Evolutionary conservation across 2,888 invertebrate genomes (phyloP).

Genomic region (Neuroscelio doddi): DNA sequence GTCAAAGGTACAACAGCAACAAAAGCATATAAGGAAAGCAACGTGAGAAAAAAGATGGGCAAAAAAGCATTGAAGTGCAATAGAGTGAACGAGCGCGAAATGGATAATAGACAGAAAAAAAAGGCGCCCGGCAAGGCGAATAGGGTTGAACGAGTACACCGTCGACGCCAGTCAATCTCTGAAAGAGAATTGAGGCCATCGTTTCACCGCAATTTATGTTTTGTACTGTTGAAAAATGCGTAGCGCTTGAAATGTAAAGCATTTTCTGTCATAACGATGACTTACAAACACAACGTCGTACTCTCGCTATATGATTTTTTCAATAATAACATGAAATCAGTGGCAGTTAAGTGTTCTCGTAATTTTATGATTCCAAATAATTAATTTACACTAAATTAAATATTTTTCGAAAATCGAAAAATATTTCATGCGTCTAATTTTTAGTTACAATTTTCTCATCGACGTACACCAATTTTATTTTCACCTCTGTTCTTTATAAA

Average conservation of each 20-base stretch:
- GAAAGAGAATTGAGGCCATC: constrained; percentile 53
- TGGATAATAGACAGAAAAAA: constrained; percentile 20
- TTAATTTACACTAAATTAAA: too few relatives aligned
- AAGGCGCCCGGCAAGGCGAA: constrained; percentile 5
- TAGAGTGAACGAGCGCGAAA: constrained; percentile 20
- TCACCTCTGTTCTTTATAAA: constrained; percentile 1
- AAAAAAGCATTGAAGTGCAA: constrained; percentile 20
- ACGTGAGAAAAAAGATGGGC: constrained; percentile 9
- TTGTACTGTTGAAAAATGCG: too few relatives aligned
- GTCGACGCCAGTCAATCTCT: constrained; percentile 53
- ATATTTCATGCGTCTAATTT: too few relatives aligned
- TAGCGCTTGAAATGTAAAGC: constrained; percentile 23
- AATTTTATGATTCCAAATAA: too few relatives aligned
- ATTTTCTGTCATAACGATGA: constrained; percentile 14
- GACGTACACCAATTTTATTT: constrained; percentile 7
- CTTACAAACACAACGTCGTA: constrained; percentile 9
- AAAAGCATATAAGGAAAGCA: too few relatives aligned
- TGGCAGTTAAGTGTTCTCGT: too few relatives aligned
- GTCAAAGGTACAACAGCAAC: constrained; percentile 11
- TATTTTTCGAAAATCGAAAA: too few relatives aligned
- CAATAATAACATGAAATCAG: too few relatives aligned
- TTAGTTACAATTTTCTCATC: too few relatives aligned
- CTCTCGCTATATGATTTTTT: too few relatives aligned
- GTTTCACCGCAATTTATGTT: constrained; percentile 55
- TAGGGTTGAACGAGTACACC: too few relatives aligned